Evolutionary conservation across 2,797 vertebrate genomes (phyloP).

Genomic region (Bradypus variegatus): DNA sequence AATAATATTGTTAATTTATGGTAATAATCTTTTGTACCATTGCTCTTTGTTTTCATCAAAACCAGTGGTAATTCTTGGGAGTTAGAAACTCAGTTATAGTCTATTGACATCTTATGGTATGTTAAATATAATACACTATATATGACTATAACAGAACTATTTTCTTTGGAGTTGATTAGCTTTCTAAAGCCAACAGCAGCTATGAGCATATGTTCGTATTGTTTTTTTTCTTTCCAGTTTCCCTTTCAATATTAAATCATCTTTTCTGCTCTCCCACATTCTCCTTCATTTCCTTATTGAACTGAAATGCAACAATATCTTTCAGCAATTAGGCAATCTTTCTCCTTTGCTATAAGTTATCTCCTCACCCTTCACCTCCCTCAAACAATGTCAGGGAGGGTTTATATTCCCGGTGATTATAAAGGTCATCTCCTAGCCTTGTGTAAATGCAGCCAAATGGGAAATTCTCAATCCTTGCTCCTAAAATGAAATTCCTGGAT

Average conservation of each 20-base stretch:
- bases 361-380: neutral
- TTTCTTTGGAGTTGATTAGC: neutral
- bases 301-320: neutral
- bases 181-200: neutral
- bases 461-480: neutral
- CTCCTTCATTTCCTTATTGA: neutral
- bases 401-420: neutral
- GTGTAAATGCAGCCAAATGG: neutral
- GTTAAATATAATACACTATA: too few relatives aligned
- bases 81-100: neutral
- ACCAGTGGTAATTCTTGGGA: neutral
- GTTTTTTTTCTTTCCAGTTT: neutral
- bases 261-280: neutral
- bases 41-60: slow-evolving; percentile 17
- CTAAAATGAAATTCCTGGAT: neutral
- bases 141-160: neutral
- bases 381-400: neutral
- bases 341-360: neutral
- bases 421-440: neutral
- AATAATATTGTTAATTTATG: neutral
- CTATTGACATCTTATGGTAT: neutral
- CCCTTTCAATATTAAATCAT: neutral
- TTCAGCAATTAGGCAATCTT: neutral
- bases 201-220: neutral
- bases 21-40: neutral